These are phyloP conservation scores for Fissipunctia ypsillon DNA, from an alignment of 2,888 invertebrate species.

Conservation along the genomic window DNA sequence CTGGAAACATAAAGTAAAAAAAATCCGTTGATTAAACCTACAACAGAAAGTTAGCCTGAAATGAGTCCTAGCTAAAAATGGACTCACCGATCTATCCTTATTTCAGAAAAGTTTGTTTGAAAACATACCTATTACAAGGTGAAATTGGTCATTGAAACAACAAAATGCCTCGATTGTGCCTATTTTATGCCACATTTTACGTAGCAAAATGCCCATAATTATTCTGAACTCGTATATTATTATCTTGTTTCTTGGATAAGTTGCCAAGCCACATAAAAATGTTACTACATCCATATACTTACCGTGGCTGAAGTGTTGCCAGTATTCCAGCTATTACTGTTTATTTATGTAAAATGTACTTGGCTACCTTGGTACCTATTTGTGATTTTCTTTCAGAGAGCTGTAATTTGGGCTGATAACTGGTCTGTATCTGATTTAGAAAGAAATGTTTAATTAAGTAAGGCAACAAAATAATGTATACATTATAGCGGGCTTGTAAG, in stretches of 20 bases:
- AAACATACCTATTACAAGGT: background rate
- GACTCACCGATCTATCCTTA: background rate
- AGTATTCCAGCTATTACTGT: slow-evolving; percentile 39
- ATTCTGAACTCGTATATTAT: slow-evolving; percentile 40
- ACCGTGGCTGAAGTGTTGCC: slow-evolving; percentile 26
- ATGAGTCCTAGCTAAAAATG: background rate
- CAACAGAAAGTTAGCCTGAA: background rate
- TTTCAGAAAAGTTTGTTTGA: background rate
- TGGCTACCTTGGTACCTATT: background rate
- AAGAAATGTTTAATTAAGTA: background rate
- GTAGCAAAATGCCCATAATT: slow-evolving; percentile 41
- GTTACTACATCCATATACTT: slow-evolving; percentile 21
- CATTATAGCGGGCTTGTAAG: background rate
- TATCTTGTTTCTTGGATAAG: slow-evolving; percentile 30
- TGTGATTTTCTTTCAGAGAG: background rate
- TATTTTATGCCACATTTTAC: slow-evolving; percentile 18
- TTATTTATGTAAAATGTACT: slow-evolving; percentile 28
- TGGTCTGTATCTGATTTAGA: background rate
- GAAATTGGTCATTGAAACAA: slow-evolving; percentile 10
- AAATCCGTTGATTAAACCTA: background rate
- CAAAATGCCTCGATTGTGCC: background rate
- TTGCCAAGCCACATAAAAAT: slow-evolving; percentile 58
- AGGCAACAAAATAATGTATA: background rate
- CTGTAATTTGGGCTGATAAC: background rate
- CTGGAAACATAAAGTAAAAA: background rate